These are phyloP conservation scores for Harpalus rubripes DNA, from an alignment of 2,888 invertebrate species.

Conservation along the genomic window DNA sequence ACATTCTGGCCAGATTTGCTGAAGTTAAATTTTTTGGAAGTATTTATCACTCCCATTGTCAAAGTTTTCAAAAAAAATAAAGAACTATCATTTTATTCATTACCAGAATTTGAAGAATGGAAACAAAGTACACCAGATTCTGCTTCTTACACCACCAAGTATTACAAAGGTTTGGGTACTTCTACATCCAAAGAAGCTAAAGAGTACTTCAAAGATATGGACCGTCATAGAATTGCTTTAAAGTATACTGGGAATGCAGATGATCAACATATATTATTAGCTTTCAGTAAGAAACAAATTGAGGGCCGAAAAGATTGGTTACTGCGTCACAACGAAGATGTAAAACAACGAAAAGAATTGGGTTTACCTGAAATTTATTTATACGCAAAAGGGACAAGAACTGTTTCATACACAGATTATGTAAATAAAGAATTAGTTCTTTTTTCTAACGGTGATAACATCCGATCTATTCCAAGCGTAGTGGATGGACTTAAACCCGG, in stretches of 20 bases:
- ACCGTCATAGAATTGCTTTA: conserved; percentile 93
- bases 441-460: conserved; percentile 97
- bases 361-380: conserved; percentile 93
- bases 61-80: conserved; percentile 94
- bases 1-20: conserved; percentile 98
- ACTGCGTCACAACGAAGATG: conserved; percentile 96
- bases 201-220: conserved; percentile 98
- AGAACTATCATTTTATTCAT: conserved; percentile 93
- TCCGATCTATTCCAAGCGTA: conserved; percentile 87
- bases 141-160: conserved; percentile 96
- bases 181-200: conserved; percentile 99
- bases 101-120: conserved; percentile 99
- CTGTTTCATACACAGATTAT: conserved; percentile 91
- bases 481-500: conserved; percentile 98
- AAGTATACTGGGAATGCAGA: conserved; percentile 92
- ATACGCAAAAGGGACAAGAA: conserved; percentile 92
- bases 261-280: conserved; percentile 95
- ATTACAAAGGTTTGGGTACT: conserved; percentile 99
- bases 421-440: conserved; percentile 97
- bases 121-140: conserved; percentile 92
- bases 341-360: conserved; percentile 89
- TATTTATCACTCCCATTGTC: conserved; percentile 99
- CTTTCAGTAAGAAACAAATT: conserved; percentile 96
- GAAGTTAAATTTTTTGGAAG: conserved; percentile 93
- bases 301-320: conserved; percentile 99